phyloP scores from a whole-genome alignment of 2,113 vertebrate species.

The Cavia aperea region DNA sequence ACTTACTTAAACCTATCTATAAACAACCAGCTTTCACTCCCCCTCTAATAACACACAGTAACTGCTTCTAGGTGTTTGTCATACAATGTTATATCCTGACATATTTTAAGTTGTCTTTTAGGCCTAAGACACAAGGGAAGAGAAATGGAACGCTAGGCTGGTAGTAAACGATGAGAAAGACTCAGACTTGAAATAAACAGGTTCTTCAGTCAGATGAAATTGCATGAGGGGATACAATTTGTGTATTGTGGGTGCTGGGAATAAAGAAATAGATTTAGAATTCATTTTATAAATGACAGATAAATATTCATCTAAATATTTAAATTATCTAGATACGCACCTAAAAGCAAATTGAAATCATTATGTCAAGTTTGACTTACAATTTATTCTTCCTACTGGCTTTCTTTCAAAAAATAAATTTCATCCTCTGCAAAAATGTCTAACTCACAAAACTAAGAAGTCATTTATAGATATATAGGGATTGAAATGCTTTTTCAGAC shows the following conservation, averaged over 20 bases:
- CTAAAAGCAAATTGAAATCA: neutral
- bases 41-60: neutral
- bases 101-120: slow-evolving; percentile 8
- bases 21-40: neutral
- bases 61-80: neutral
- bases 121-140: neutral
- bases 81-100: neutral
- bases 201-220: neutral
- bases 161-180: neutral
- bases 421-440: neutral
- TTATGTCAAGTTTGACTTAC: neutral
- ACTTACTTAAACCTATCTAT: neutral
- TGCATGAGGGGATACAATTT: neutral
- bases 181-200: neutral
- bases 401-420: slow-evolving; percentile 2
- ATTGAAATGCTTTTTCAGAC: neutral
- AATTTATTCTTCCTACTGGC: neutral
- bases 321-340: neutral
- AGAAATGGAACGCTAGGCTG: neutral
- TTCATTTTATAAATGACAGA: neutral
- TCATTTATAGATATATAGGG: neutral
- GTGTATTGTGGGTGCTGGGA: neutral
- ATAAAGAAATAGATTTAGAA: neutral
- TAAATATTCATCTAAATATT: neutral
- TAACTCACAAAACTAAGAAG: neutral